Base-by-base conservation (phyloP, 2,797 vertebrate species). In the Glossophaga mutica region DNA sequence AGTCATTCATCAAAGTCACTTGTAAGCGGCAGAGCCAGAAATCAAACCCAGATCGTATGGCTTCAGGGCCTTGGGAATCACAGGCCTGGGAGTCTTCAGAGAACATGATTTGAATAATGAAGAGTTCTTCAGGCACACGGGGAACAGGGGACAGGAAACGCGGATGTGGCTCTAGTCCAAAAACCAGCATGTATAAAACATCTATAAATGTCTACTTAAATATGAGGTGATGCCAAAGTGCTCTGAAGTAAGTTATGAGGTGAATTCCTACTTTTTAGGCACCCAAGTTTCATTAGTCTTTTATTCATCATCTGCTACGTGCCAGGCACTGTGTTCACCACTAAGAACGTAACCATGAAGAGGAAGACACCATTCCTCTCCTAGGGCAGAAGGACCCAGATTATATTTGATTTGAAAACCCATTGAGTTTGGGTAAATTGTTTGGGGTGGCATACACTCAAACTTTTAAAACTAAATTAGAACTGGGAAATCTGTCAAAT, bases 401-500 rank as follows among this genome's bases (percentile, higher is more conserved):
- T 96, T 95, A 59, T 21, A 48, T 93, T 94, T 87, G 83, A 96
- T 90, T 94, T 95, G 94, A 89, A 97, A 97, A 95, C 79, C 83
- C 91, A 93, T 16, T 93, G 95, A 95, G 89, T 96, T 95, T 90
- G 89, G 77, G 74, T 95, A 91, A 96, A 94, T 91, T 93, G 83
- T 95, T 92, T 93, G 83, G 87, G 90, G 74, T 94, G 90, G 90
- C 88, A 94, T 93, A 89, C 95, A 96, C 92, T 95, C 94, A 96
- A 96, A 91, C 92, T 96, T 97, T 96, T 94, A 92, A 96, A 97
- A 96, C 79, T 92, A 96, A 96, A 97, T 97, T 94, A 95, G 96
- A 91, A 95, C 92, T 94, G 90, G 96, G 96, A 95, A 97, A 95
- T 94, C 83, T 97, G 91, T 96, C 97, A 96, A 95, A 44, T 92